Conservation (phyloP, 1,140 invertebrate species). For the Radopholus similis region DNA sequence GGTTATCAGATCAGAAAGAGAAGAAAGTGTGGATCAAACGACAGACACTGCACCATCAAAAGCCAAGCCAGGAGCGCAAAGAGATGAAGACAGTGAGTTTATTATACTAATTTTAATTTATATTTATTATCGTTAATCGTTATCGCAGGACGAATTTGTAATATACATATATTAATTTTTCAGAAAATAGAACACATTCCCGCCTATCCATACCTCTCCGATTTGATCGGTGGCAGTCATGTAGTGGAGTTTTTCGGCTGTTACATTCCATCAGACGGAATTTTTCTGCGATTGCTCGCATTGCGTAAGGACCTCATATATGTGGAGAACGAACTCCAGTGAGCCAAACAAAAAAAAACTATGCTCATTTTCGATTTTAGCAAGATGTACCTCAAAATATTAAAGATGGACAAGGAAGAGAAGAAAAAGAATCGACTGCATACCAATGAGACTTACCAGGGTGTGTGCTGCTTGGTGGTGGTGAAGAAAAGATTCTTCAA, state of each 20-base stretch:
- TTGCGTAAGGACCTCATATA: neutral
- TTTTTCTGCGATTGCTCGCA: constrained; percentile 6
- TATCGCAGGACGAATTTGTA: neutral
- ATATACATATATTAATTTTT: neutral
- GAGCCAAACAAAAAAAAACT: neutral
- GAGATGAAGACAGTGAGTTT: constrained; percentile 5
- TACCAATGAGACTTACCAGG: constrained; percentile 1
- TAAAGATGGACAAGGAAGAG: neutral
- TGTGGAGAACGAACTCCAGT: constrained; percentile 3
- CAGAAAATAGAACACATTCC: neutral
- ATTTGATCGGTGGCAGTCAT: neutral
- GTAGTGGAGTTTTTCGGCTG: neutral
- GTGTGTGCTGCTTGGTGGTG: neutral
- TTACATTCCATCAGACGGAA: constrained; percentile 3
- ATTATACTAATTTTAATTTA: too few species aligned
- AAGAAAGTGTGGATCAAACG: constrained; percentile 10
- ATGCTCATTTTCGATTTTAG: neutral
- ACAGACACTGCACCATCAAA: constrained; percentile 9
- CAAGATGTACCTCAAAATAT: neutral
- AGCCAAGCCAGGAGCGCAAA: constrained; percentile 14
- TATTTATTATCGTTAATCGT: too few species aligned
- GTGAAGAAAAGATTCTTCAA: too few species aligned
- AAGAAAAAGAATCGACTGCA: constrained; percentile 5
- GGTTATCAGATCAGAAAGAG: neutral
- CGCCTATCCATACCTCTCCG: neutral